phyloP scores from a whole-genome alignment of 2,888 invertebrate species.

The Eurytoma californica region DNA sequence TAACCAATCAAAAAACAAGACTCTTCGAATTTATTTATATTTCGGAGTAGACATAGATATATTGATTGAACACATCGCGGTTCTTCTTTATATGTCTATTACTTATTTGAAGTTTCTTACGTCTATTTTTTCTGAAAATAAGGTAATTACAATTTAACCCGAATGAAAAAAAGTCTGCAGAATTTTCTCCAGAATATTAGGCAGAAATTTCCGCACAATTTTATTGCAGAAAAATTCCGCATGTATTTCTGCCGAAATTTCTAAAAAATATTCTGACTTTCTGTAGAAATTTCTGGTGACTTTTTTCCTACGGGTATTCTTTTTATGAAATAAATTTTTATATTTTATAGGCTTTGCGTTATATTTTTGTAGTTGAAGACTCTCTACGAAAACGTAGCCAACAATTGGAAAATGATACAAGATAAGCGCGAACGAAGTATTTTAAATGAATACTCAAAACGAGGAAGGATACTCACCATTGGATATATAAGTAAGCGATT shows the following conservation, averaged over 20 bases:
- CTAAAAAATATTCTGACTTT: too few species aligned
- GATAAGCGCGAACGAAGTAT: not conserved
- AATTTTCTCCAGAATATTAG: too few species aligned
- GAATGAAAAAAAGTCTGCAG: too few species aligned
- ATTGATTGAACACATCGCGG: constrained; percentile 19
- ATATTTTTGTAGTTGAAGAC: not conserved
- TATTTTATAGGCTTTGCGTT: not conserved
- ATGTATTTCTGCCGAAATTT: too few species aligned
- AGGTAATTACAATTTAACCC: not conserved
- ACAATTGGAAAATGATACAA: constrained; percentile 17
- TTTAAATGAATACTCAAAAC: not conserved
- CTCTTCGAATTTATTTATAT: not conserved
- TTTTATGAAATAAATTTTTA: not conserved
- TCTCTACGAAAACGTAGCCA: constrained; percentile 6
- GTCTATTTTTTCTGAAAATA: constrained; percentile 19
- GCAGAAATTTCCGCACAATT: too few species aligned
- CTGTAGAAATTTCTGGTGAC: too few species aligned
- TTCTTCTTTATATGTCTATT: constrained; percentile 22
- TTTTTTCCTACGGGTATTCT: too few species aligned
- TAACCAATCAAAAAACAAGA: not conserved
- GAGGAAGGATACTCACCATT: not conserved
- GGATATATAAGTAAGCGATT: not conserved
- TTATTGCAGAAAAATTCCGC: too few species aligned
- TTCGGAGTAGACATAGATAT: constrained; percentile 26
- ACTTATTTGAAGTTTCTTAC: constrained; percentile 17